Evolutionary conservation across 2,797 vertebrate species (phyloP).

Genomic region (Erethizon dorsatum): DNA sequence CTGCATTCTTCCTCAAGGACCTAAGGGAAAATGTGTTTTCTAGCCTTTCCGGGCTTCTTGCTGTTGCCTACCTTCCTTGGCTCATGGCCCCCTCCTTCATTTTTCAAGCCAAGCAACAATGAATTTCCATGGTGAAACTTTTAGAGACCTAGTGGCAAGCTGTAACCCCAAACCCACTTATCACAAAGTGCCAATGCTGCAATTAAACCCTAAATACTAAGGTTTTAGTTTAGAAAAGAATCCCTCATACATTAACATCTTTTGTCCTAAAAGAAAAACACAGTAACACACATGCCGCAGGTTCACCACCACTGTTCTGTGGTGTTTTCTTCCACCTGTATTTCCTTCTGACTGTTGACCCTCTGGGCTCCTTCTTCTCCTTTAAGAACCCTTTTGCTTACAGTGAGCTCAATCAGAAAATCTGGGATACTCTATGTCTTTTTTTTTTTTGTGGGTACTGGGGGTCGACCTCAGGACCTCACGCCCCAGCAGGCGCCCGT

Average conservation of each 20-base stretch:
- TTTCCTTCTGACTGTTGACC: background rate
- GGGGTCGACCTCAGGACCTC: too few species aligned
- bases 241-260: background rate
- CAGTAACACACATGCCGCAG: background rate
- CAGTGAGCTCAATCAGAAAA: background rate
- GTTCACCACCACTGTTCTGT: background rate
- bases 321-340: background rate
- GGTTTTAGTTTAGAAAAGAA: background rate
- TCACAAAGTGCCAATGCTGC: background rate
- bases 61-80: background rate
- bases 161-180: background rate
- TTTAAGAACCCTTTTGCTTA: background rate
- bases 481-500: too few species aligned
- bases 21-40: background rate
- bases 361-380: background rate
- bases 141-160: background rate
- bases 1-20: background rate
- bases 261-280: background rate
- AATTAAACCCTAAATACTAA: background rate
- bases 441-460: too few species aligned
- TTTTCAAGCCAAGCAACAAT: background rate
- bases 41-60: background rate
- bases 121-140: background rate
- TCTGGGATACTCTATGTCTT: constrained; percentile 17
- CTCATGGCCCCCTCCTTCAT: background rate